phyloP scores from a whole-genome alignment of 2,888 invertebrate species.

The Drosophila peninsularis region DNA sequence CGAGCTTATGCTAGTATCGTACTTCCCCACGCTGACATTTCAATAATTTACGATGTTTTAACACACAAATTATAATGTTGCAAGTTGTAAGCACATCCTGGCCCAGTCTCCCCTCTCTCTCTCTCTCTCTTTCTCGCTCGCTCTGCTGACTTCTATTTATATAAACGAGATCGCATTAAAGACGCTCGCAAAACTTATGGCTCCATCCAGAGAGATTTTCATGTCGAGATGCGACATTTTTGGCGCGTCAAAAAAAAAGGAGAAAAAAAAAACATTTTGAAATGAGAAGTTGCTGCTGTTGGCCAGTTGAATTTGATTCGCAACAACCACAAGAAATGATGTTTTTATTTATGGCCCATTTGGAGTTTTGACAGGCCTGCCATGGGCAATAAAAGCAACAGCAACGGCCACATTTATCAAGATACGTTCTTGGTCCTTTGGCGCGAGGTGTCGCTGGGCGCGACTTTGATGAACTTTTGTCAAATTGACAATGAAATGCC shows the following conservation, averaged over 20 bases:
- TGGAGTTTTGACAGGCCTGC: conserved; percentile 82
- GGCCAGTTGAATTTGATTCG: conserved; percentile 26
- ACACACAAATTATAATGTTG: conserved; percentile 83
- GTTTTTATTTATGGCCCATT: conserved; percentile 84
- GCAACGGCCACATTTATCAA: conserved; percentile 64
- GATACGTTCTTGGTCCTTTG: conserved; percentile 44
- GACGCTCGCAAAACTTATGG: conserved; percentile 53
- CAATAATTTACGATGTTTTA: conserved; percentile 84
- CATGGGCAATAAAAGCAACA: conserved; percentile 73
- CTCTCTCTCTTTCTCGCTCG: background rate
- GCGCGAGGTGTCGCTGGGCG: conserved; percentile 26
- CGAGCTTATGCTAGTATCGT: conserved; percentile 35
- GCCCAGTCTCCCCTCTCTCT: conserved; percentile 4
- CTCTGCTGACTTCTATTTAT: conserved; percentile 72
- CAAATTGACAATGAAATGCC: conserved; percentile 68
- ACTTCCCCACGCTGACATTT: conserved; percentile 81
- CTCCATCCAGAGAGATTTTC: conserved; percentile 69
- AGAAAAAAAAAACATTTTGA: conserved; percentile 7
- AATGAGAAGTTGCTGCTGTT: conserved; percentile 33
- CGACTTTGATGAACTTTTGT: conserved; percentile 76
- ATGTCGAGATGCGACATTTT: conserved; percentile 58
- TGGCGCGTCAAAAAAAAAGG: conserved; percentile 66
- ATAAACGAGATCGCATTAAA: conserved; percentile 76
- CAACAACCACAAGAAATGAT: conserved; percentile 69
- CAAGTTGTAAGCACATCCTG: conserved; percentile 47